Conservation (phyloP, 1,140 invertebrate genomes). For the Trichonephila clavipes region DNA sequence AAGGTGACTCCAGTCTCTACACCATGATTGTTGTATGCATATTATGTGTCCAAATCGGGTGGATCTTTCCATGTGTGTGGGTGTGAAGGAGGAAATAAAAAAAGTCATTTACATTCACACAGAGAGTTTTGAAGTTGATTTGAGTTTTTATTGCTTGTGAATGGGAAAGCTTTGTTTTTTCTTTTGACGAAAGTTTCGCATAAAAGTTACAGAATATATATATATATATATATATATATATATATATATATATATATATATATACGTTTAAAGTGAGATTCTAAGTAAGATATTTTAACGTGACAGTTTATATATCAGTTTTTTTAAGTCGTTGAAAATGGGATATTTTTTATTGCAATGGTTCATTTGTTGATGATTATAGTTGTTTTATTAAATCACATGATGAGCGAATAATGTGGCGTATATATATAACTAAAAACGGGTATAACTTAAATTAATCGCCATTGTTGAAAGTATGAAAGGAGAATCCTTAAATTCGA, state of each 20-base stretch:
- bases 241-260: not conserved
- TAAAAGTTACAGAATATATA: not conserved
- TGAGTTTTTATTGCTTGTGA: not conserved
- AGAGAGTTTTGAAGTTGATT: not conserved
- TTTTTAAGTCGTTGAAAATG: too few relatives aligned
- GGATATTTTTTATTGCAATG: too few relatives aligned
- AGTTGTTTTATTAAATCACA: too few relatives aligned
- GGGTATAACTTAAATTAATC: too few relatives aligned
- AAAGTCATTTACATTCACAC: constrained; percentile 12
- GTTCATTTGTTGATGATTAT: too few relatives aligned
- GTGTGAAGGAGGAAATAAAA: constrained; percentile 22
- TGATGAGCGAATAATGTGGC: too few relatives aligned
- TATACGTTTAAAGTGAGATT: not conserved
- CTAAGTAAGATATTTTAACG: too few relatives aligned
- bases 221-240: not conserved
- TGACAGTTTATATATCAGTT: too few relatives aligned
- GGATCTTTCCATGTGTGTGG: not conserved
- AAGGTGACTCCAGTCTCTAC: constrained; percentile 36
- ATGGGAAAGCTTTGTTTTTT: not conserved
- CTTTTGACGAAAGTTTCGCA: not conserved
- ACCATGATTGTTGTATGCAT: not conserved
- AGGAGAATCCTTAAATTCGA: too few relatives aligned
- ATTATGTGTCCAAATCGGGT: not conserved
- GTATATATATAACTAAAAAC: too few relatives aligned
- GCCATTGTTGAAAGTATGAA: too few relatives aligned